Evolutionary conservation across 2,113 vertebrate genomes (phyloP).

Genomic region (Globicephala melas): DNA sequence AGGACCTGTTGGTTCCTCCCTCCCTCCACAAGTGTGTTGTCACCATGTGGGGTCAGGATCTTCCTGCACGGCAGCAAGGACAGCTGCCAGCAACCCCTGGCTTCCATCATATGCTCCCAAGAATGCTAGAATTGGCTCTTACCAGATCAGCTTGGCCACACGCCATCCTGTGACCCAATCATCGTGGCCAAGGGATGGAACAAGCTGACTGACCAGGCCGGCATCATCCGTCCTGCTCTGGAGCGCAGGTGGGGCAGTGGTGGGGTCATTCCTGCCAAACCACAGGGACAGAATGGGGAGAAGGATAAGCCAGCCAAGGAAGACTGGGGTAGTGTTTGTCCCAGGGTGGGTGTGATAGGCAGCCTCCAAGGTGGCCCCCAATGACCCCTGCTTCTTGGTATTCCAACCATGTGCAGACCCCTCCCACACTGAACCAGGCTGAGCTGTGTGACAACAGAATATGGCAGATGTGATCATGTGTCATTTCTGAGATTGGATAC

Average conservation of each 20-base stretch:
- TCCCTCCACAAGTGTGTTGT: neutral
- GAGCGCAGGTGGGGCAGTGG: fast-evolving
- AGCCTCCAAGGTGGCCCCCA: neutral
- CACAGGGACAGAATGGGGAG: neutral
- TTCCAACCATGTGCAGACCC: neutral
- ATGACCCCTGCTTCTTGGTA: neutral
- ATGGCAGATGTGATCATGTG: fast-evolving
- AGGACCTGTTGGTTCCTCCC: neutral
- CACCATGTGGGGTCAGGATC: neutral
- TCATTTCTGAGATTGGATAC: neutral
- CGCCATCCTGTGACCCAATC: neutral
- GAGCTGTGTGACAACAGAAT: neutral
- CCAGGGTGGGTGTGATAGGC: neutral
- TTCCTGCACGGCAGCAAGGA: neutral
- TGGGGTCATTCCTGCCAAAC: neutral
- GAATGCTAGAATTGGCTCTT: neutral
- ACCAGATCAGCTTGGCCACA: neutral
- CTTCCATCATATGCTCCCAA: neutral
- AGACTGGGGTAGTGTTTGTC: neutral
- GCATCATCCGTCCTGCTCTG: neutral
- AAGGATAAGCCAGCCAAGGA: neutral
- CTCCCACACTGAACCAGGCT: neutral
- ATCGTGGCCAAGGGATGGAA: neutral
- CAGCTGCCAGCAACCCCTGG: neutral
- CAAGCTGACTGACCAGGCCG: neutral